phyloP scores from a whole-genome alignment of 2,113 vertebrate species.

The Oncorhynchus gorbuscha region DNA sequence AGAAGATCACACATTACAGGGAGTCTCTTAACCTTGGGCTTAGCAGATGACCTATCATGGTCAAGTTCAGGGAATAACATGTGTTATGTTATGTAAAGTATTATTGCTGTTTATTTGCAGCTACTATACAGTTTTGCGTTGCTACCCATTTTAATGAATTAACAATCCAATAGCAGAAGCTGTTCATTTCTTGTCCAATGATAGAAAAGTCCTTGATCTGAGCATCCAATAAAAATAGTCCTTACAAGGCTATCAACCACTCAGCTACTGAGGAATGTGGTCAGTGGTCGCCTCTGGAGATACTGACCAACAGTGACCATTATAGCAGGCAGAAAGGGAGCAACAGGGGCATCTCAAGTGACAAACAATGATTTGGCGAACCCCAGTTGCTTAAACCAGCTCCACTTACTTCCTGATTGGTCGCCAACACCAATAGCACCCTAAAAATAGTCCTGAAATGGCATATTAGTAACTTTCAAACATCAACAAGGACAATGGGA shows the following conservation, averaged over 20 bases:
- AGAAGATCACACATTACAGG: background rate
- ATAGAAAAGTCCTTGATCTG: background rate
- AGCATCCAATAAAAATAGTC: background rate
- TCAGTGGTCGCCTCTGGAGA: background rate
- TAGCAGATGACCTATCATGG: too few relatives aligned
- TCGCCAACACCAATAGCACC: background rate
- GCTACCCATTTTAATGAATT: too few relatives aligned
- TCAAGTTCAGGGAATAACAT: too few relatives aligned
- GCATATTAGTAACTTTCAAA: constrained; percentile 11
- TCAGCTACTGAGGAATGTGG: background rate
- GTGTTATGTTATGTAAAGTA: background rate
- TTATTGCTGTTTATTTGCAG: too few relatives aligned
- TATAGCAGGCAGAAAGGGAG: background rate
- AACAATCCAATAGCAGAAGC: too few relatives aligned
- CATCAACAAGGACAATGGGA: constrained; percentile 5
- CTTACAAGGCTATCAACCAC: background rate
- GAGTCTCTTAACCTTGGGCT: too few relatives aligned
- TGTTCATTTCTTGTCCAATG: background rate
- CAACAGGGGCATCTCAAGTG: background rate
- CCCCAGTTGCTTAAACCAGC: background rate
- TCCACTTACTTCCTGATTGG: constrained; percentile 12
- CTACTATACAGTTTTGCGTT: too few relatives aligned
- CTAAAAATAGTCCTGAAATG: constrained; percentile 26
- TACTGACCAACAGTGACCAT: background rate
- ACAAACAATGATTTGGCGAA: background rate